A percentile compares a stretch with the other conserved stretches of the same genome.
These are phyloP conservation scores for Lethenteron reissneri DNA, from an alignment of 2,113 vertebrate species.

Conservation along the genomic window DNA sequence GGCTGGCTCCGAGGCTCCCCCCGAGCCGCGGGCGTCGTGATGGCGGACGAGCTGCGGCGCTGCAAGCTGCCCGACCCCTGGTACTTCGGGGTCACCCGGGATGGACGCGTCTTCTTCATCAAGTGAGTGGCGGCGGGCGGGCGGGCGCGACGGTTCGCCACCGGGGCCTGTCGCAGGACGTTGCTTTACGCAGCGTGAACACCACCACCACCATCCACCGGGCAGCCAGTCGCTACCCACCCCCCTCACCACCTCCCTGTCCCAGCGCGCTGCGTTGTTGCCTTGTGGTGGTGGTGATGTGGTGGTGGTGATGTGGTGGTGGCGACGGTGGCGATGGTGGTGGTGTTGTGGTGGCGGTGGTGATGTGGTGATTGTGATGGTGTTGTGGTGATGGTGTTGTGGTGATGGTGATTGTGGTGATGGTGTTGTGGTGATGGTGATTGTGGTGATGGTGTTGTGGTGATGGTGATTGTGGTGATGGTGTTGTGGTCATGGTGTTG, in stretches of 20 bases:
- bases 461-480: too few relatives aligned
- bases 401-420: too few relatives aligned
- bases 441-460: too few relatives aligned
- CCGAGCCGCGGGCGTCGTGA: constrained; percentile 36
- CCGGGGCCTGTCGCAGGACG: neutral
- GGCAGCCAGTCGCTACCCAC: neutral
- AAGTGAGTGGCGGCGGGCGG: constrained; percentile 30
- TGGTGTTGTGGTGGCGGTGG: too few relatives aligned
- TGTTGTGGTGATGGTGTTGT: too few relatives aligned
- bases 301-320: too few relatives aligned
- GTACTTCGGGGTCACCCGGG: constrained; percentile 70
- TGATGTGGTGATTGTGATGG: too few relatives aligned
- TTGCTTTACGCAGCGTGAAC: neutral
- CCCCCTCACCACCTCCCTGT: constrained; percentile 5
- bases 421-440: too few relatives aligned
- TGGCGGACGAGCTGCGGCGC: constrained; percentile 48
- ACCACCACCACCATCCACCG: neutral
- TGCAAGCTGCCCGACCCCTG: constrained; percentile 68
- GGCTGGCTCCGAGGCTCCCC: too few relatives aligned
- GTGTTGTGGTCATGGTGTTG: too few relatives aligned
- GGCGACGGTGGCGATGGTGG: too few relatives aligned
- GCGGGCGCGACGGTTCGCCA: neutral
- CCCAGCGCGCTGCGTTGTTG: constrained; percentile 26
- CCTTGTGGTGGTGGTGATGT: too few relatives aligned
- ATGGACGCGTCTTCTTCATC: constrained; percentile 78